Base-by-base conservation (phyloP, 2,888 invertebrate genomes). In the Drosophila subsilvestris region DNA sequence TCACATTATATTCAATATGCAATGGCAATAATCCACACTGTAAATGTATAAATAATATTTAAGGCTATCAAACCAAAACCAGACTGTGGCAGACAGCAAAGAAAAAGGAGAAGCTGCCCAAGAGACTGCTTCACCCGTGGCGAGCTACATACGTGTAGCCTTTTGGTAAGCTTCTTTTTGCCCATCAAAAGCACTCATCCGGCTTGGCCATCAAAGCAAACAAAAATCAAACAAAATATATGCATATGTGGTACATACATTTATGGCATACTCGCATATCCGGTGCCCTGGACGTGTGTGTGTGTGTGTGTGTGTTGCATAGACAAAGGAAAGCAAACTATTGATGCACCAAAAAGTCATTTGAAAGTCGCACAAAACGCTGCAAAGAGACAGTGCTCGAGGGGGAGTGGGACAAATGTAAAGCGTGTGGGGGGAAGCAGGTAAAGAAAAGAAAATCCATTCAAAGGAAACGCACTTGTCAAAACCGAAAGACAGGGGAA, bases 271-370 rank as follows among this genome's bases (percentile, higher is more conserved):
- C 25, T 25, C n/a, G n/a, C n/a, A 44, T 18, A 54, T 29, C 27
- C 17, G 48, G 14, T n/a, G 14, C 4, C 6, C 7, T n/a, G 37
- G 5, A 9, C 22, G 4, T n/a, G 12, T 44, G n/a, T n/a, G 22
- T 8, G n/a, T n/a, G 22, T 8, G n/a, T n/a, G 4, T n/a, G 12
- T 44, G n/a, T n/a, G 22, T 8, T 29, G 42, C 22, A 61, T 22
- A 60, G 65, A 55, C 58, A 57, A 58, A 70, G 44, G 63, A 58
- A 63, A 71, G 56, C 63, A 72, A 60, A 70, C 57, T 66, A 60
- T 76, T 65, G 71, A 82, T 66, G 76, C 78, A 83, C 60, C 54
- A 71, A 59, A 81, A 86, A 82, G 81, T 82, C 84, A 82, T 86
- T 86, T 82, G 86, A 82, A 82, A 82, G 81, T 82, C 81, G 76